phyloP scores from a whole-genome alignment of 1,140 invertebrate species.

The Zaprionus gabonicus region DNA sequence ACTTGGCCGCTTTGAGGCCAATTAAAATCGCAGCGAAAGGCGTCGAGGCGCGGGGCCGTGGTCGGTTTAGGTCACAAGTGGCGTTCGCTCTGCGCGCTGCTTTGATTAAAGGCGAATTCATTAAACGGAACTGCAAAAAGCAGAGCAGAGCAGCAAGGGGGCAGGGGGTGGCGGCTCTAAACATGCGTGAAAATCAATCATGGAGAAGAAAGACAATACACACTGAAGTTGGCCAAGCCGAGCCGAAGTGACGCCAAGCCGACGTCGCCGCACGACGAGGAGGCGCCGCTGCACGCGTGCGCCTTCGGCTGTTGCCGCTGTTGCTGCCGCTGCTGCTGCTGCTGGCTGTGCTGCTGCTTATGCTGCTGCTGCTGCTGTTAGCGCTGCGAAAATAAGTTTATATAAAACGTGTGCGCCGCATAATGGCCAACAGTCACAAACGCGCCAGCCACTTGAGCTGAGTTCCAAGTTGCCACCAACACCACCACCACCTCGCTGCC shows the following conservation, averaged over 20 bases:
- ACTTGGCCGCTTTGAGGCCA: slow-evolving; percentile 40
- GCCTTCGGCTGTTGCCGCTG: slow-evolving; percentile 26
- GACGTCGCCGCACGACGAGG: slow-evolving; percentile 24
- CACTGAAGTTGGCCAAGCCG: slow-evolving; percentile 8
- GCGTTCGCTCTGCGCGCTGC: not conserved
- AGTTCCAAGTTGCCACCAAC: slow-evolving; percentile 3
- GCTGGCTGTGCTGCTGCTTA: not conserved
- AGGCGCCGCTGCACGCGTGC: slow-evolving; percentile 7
- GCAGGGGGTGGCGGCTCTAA: slow-evolving; percentile 27
- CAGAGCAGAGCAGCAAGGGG: not conserved
- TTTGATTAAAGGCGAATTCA: slow-evolving; percentile 51
- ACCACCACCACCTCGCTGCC: not conserved
- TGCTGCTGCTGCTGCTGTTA: not conserved
- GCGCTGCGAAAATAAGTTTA: slow-evolving; percentile 58
- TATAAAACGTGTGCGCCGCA: slow-evolving; percentile 67
- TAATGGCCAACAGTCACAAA: slow-evolving; percentile 67
- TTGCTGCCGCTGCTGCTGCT: not conserved
- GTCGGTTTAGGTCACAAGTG: slow-evolving; percentile 40
- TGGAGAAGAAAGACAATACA: slow-evolving; percentile 51
- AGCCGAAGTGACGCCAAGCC: slow-evolving; percentile 14
- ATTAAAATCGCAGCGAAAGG: slow-evolving; percentile 68
- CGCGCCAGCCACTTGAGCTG: slow-evolving; percentile 61
- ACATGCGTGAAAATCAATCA: slow-evolving; percentile 77
- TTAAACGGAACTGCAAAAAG: slow-evolving; percentile 62
- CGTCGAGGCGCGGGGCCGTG: slow-evolving; percentile 23